Percentiles rank a stretch among this genome's conserved stretches.
phyloP scores from a whole-genome alignment of 30 jellyfish, hydroid and myxozoan genomes.

The Pelagia noctiluca region DNA sequence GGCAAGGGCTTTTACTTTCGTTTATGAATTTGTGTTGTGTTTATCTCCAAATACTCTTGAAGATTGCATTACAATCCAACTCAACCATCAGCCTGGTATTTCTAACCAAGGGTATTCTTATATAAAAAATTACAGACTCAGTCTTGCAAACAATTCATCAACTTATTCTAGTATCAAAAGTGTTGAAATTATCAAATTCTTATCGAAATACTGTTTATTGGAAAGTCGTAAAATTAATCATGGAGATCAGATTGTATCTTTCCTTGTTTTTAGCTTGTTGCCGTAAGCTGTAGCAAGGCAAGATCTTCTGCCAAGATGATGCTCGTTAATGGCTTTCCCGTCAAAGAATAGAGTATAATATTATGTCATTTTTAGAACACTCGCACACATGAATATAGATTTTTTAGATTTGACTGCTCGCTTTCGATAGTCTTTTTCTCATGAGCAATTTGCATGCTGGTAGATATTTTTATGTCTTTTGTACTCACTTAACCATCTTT shows the following conservation, averaged over 20 bases:
- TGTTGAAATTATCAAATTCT: not conserved
- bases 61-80: too few relatives aligned
- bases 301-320: slow-evolving; percentile 76
- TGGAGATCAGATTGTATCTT: not conserved
- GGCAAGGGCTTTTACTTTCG: too few relatives aligned
- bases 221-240: not conserved
- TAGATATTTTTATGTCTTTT: too few relatives aligned
- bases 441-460: too few relatives aligned
- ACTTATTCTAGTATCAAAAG: not conserved
- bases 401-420: too few relatives aligned
- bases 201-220: not conserved
- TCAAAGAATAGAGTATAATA: slow-evolving; percentile 22
- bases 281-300: slow-evolving; percentile 78
- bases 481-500: too few relatives aligned
- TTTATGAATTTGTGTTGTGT: too few relatives aligned
- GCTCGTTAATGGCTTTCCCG: slow-evolving; percentile 79
- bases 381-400: too few relatives aligned
- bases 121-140: not conserved
- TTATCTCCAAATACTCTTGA: too few relatives aligned
- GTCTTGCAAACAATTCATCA: not conserved
- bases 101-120: too few relatives aligned
- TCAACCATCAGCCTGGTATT: too few relatives aligned
- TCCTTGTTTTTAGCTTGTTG: slow-evolving; percentile 61
- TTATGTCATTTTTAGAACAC: not conserved
- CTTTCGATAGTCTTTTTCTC: too few relatives aligned